These are phyloP conservation scores for Lycorma delicatula DNA, from an alignment of 1,140 invertebrate species.

Conservation along the genomic window DNA sequence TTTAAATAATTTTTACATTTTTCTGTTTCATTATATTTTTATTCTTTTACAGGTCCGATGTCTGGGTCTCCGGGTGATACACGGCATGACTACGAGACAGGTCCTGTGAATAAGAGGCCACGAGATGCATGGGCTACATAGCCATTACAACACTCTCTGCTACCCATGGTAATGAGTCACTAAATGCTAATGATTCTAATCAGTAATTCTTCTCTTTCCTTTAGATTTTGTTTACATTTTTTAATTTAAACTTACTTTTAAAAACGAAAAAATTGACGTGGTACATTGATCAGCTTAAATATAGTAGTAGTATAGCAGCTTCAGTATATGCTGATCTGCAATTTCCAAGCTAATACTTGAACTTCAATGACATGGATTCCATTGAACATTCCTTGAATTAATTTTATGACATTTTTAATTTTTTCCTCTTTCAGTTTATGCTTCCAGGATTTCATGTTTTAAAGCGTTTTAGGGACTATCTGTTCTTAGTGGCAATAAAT, in stretches of 20 bases:
- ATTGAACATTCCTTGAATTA: no score
- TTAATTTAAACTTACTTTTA: background rate
- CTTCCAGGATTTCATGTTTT: no score
- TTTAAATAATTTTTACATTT: background rate
- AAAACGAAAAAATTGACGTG: background rate
- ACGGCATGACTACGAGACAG: constrained; percentile 62
- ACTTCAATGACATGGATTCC: no score
- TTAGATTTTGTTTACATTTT: background rate
- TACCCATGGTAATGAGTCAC: constrained; percentile 20
- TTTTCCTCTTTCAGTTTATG: no score
- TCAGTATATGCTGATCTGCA: background rate
- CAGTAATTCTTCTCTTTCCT: background rate
- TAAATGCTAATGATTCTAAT: background rate
- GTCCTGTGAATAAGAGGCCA: constrained; percentile 71
- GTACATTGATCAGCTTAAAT: background rate
- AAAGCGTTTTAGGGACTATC: no score
- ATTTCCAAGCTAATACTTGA: no score
- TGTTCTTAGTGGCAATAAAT: no score
- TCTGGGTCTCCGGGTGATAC: constrained; percentile 22
- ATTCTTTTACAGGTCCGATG: constrained; percentile 15
- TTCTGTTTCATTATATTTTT: constrained; percentile 2
- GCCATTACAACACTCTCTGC: constrained; percentile 35
- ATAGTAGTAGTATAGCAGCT: background rate
- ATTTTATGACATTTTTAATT: no score
- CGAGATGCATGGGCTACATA: constrained; percentile 80